Percentiles rank a stretch among this genome's conserved stretches.
phyloP scores from a whole-genome alignment of 2,113 vertebrate species.

The Seriola dumerili region DNA sequence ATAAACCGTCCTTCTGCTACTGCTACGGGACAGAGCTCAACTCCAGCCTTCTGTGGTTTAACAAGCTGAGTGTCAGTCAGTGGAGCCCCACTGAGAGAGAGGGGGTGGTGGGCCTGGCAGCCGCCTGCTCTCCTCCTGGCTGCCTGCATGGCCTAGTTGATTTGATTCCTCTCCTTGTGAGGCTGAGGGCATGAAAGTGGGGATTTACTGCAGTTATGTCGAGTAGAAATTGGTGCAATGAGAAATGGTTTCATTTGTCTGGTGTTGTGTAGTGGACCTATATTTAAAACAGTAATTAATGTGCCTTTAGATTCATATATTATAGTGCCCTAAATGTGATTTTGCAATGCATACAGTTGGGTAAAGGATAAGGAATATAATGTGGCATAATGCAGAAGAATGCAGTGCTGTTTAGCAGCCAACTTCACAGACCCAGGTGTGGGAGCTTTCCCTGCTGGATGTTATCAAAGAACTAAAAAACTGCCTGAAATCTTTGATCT shows the following conservation, averaged over 20 bases:
- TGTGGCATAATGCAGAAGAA: background rate
- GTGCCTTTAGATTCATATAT: background rate
- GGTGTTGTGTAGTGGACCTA: constrained; percentile 1
- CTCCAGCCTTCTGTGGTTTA: constrained; percentile 56
- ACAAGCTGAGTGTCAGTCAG: constrained; percentile 56
- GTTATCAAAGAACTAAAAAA: background rate
- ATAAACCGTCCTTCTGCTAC: constrained; percentile 54
- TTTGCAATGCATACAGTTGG: background rate
- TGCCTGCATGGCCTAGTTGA: constrained; percentile 72
- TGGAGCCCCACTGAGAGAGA: constrained; percentile 60
- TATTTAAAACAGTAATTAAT: constrained; percentile 12
- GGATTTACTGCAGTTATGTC: constrained; percentile 44
- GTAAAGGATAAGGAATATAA: background rate
- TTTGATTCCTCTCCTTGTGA: constrained; percentile 46
- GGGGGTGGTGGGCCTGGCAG: constrained; percentile 56
- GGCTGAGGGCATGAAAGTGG: constrained; percentile 23
- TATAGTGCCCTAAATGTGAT: background rate
- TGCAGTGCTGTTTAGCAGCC: background rate
- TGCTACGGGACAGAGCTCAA: constrained; percentile 54
- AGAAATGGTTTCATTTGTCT: constrained; percentile 19
- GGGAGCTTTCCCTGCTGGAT: background rate
- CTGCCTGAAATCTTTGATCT: background rate
- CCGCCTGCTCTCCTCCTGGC: constrained; percentile 34
- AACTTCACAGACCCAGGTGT: background rate
- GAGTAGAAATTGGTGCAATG: constrained; percentile 45